Conservation (phyloP, 2,113 vertebrate genomes). For the Elachura formosa region DNA sequence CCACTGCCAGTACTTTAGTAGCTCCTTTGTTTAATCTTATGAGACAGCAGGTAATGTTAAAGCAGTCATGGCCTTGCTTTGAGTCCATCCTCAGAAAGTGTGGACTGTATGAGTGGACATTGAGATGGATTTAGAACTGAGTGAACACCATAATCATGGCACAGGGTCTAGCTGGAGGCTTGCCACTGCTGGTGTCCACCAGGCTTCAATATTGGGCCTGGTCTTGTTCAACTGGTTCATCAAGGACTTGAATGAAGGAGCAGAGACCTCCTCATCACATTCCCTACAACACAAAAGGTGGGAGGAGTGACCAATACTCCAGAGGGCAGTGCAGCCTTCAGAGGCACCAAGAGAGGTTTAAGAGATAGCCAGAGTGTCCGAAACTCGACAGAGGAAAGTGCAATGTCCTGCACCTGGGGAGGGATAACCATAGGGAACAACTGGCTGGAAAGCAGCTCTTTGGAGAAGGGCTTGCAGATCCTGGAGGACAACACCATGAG, state of each 20-base stretch:
- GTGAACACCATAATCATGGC: not conserved
- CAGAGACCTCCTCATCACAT: not conserved
- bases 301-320: fast-evolving
- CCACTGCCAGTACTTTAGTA: not conserved
- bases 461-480: not conserved
- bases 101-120: not conserved
- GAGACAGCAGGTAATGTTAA: not conserved
- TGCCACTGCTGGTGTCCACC: not conserved
- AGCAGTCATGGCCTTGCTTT: not conserved
- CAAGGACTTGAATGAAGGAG: not conserved
- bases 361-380: not conserved
- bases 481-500: not conserved
- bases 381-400: not conserved
- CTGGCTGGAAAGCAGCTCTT: not conserved
- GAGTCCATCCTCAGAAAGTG: not conserved
- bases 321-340: not conserved
- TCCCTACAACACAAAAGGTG: not conserved
- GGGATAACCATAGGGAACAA: not conserved
- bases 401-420: not conserved
- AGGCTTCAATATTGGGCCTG: not conserved
- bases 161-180: not conserved
- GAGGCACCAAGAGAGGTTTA: not conserved
- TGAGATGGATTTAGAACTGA: not conserved
- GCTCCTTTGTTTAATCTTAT: not conserved
- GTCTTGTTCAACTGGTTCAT: not conserved